Evolutionary conservation across 2,888 invertebrate genomes (phyloP).

Genomic region (Steinernema scapterisci): DNA sequence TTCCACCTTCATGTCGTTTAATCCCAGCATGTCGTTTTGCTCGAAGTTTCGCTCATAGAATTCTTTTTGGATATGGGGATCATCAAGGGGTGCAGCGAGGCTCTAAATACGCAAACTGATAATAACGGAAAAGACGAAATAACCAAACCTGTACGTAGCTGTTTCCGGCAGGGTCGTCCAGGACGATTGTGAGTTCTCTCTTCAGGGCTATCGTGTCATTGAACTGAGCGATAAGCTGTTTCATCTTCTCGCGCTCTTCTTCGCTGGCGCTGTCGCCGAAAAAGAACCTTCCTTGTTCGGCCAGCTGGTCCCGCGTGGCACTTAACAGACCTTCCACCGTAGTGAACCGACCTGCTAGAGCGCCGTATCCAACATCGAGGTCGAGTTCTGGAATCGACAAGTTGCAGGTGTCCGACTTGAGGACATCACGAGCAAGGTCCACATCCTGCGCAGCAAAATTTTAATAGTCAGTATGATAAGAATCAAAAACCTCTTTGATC

Average conservation of each 20-base stretch:
- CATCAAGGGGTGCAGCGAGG: constrained; percentile 68
- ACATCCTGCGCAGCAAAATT: constrained; percentile 70
- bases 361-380: constrained; percentile 77
- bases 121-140: too few relatives aligned
- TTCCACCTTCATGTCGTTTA: constrained; percentile 94
- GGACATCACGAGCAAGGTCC: constrained; percentile 88
- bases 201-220: constrained; percentile 52
- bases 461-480: not conserved
- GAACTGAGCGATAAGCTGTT: constrained; percentile 48
- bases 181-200: constrained; percentile 76
- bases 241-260: constrained; percentile 43
- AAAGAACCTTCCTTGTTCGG: constrained; percentile 61
- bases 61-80: constrained; percentile 75
- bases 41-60: constrained; percentile 83
- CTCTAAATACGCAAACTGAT: constrained; percentile 48
- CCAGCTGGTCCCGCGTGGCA: constrained; percentile 74
- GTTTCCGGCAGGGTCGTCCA: constrained; percentile 97
- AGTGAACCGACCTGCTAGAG: constrained; percentile 88
- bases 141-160: constrained; percentile 83
- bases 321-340: constrained; percentile 87
- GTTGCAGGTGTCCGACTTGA: constrained; percentile 86
- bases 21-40: constrained; percentile 91
- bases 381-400: constrained; percentile 81
- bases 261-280: constrained; percentile 61
- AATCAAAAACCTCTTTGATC: constrained; percentile 51